A percentile compares a stretch with the other conserved stretches of the same genome.
These are phyloP conservation scores for Philereme vetulata DNA, from an alignment of 2,888 invertebrate species.

Conservation along the genomic window DNA sequence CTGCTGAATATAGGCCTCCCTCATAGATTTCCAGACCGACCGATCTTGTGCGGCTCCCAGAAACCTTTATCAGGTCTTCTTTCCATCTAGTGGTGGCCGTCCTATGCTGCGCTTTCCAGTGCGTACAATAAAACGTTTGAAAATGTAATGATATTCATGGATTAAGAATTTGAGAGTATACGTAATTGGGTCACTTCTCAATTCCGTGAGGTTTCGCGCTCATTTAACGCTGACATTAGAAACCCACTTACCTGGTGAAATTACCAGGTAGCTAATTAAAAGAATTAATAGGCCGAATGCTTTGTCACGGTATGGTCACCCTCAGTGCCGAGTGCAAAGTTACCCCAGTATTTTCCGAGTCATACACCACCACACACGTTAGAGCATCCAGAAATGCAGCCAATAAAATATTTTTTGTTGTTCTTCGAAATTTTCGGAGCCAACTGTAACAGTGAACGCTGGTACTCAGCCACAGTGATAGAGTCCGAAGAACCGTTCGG, in stretches of 20 bases:
- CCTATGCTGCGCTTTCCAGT: too few relatives aligned
- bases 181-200: not conserved
- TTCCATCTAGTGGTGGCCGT: too few relatives aligned
- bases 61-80: too few relatives aligned
- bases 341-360: constrained; percentile 25
- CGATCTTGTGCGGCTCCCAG: too few relatives aligned
- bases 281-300: constrained; percentile 72
- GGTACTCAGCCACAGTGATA: constrained; percentile 57
- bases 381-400: constrained; percentile 30
- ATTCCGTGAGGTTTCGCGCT: constrained; percentile 18
- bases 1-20: too few relatives aligned
- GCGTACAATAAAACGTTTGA: too few relatives aligned
- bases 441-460: constrained; percentile 49
- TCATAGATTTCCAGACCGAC: too few relatives aligned
- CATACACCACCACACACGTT: constrained; percentile 9
- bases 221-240: constrained; percentile 22
- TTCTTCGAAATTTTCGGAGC: constrained; percentile 38
- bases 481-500: constrained; percentile 36
- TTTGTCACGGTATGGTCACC: constrained; percentile 54
- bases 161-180: not conserved
- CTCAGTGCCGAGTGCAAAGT: constrained; percentile 35
- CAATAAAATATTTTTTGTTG: constrained; percentile 18
- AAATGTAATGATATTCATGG: not conserved
- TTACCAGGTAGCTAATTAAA: constrained; percentile 61
- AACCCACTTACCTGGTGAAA: constrained; percentile 38